Conservation (phyloP, 2,797 vertebrate genomes). For the Hipposideros larvatus region DNA sequence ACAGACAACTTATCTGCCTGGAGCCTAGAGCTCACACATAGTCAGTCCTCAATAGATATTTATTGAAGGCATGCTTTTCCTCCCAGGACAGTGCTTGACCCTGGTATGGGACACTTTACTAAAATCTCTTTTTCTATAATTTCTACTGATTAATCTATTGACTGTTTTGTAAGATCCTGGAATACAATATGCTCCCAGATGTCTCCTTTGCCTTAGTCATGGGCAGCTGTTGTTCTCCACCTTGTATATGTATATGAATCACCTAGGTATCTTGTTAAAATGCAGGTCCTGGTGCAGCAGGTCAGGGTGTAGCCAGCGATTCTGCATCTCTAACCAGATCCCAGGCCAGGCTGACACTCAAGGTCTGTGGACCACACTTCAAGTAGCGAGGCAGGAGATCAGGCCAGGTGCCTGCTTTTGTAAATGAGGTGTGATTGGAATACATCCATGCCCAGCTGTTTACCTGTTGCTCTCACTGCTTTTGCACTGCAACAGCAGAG, state of each 20-base stretch:
- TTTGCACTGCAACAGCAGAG: background rate
- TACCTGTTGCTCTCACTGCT: background rate
- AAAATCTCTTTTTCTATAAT: slow-evolving; percentile 16
- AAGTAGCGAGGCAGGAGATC: background rate
- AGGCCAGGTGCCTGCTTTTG: background rate
- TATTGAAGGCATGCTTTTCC: background rate
- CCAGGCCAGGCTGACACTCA: background rate
- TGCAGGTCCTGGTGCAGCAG: background rate
- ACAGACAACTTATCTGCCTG: too few species aligned
- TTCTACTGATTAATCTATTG: background rate
- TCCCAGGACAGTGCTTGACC: background rate
- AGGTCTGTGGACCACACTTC: background rate
- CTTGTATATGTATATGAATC: background rate
- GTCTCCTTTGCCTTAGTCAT: background rate
- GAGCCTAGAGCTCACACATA: too few species aligned
- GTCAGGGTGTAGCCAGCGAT: background rate
- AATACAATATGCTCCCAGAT: slow-evolving; percentile 1
- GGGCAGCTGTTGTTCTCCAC: background rate
- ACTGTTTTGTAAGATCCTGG: background rate
- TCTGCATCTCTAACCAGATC: background rate
- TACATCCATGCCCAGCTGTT: background rate
- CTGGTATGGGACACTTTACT: background rate
- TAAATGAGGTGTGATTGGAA: background rate
- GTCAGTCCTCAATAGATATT: background rate
- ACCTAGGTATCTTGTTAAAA: slow-evolving; percentile 45